Evolutionary conservation across 2,797 vertebrate species (phyloP).

Genomic region (Coracias cyanogaster): DNA sequence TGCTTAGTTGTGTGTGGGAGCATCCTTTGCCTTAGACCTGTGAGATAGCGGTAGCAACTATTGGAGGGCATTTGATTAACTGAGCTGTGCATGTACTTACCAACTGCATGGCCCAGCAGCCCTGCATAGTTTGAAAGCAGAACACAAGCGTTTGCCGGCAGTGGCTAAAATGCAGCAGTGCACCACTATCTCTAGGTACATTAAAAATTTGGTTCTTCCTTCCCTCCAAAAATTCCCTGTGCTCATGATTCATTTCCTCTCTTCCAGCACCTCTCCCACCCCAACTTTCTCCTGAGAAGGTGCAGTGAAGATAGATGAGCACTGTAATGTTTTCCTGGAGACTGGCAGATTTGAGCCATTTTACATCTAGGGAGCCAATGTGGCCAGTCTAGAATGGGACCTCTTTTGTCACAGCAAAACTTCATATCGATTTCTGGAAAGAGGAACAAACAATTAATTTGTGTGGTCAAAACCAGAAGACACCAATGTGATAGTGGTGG

Average conservation of each 20-base stretch:
- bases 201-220: background rate
- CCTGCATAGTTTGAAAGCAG: background rate
- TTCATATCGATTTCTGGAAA: constrained; percentile 7
- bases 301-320: background rate
- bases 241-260: background rate
- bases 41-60: background rate
- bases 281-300: background rate
- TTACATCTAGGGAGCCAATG: background rate
- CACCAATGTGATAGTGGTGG: background rate
- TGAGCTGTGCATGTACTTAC: background rate
- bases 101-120: background rate
- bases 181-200: background rate
- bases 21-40: background rate
- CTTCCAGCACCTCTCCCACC: background rate
- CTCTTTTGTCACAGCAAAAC: background rate
- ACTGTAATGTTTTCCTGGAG: background rate
- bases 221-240: background rate
- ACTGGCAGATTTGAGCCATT: background rate
- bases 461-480: background rate
- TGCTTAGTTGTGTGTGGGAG: background rate
- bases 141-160: background rate
- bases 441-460: background rate
- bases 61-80: background rate
- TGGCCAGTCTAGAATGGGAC: background rate
- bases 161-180: background rate